Base-by-base conservation (phyloP, 2,797 vertebrate genomes). In the Cynodonichthys magdalenae region DNA sequence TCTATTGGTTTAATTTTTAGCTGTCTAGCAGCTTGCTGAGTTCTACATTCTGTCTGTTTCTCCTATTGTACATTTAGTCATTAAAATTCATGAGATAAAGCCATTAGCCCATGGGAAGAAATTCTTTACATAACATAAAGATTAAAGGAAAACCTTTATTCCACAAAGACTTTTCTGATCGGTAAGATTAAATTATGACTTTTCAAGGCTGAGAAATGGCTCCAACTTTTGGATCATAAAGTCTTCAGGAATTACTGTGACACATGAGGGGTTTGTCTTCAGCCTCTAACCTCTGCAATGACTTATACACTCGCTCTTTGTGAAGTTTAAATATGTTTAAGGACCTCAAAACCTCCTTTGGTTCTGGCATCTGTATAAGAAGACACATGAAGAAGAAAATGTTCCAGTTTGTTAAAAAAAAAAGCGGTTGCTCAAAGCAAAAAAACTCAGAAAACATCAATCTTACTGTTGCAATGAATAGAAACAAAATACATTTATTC, bases 261-360 rank as follows among this genome's bases (percentile, higher is more conserved):
- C 67, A 54, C 80, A 79, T 52, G 29, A 70, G 70, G 14, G 56
- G 79, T 90, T 87, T 88, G 80, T 84, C 82, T 77, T 61, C 18
- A 62, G 66, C 54, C 58, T 41, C 82, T 69, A 70, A 75, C 80
- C 47, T 79, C 47, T 31, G 27, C 61, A 60, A 15, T 80, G 80
- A 85, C 61, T 71, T 76, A 81, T 81, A 74, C 31, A 53, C 60
- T 60, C 41, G 28, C 82, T 71, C 77, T 87, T 63, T 71, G 59
- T 50, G 18, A 53, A 88, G 85, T 90, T 89, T 89, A 82, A 88
- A 87, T 69, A 80, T 66, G 71, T 81, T 77, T 63, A 86, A 89
- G 85, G 66, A 64, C 79, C 75, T 68, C 53, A 11, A 61, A 86
- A 66, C 17, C 53, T 79, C 59, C 18, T 68, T 82, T 59, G 67